Evolutionary conservation across 1,140 invertebrate genomes (phyloP), one percentile per base, ranked within the genome.

Genomic region (Lamellibrachia luymesi): DNA sequence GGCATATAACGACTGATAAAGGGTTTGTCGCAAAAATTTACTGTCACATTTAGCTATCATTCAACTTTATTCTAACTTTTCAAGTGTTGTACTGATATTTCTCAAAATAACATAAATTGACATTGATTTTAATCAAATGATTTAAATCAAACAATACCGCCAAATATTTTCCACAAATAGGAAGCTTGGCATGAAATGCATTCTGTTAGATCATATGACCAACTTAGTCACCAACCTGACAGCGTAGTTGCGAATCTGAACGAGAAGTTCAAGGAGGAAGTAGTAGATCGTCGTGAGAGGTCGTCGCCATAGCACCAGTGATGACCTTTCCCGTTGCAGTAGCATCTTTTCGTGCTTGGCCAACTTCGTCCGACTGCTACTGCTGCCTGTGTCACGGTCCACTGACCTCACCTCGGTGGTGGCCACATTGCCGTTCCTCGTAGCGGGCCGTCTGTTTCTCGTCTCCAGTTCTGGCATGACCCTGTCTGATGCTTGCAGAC

Each of bases 231-330:
- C 91, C 90, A 13, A 96, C 96, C 95, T 95, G 97, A 96, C 96
- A 94, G 96, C 96, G 96, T 97, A 97, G 94, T 97, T 97, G 95
- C 96, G 96, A 94, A 97, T 96, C 94, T 98, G 97, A 94, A 97
- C 97, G 94, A 96, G 95, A 94, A 98, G 96, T 97, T 99, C 98
- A 94, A 97, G 97, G 94, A 97, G 95, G 96, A 98, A 98, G 97
- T 98, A 99, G 95, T 98, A 97, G 80, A 98, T 94, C 17, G 98
- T 99, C 93, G 97, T 97, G 91, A 99, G 95, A 50, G 98, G 98
- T 95, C 97, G 97, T 95, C 98, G 97, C 98, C 98, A 99, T 93
- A 99, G 95, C 56, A 99, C 98, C 94, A 99, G 49, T 7, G 50
- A 51, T n/a, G 89, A 91, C 22, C 92, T 50, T 92, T 92, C 92